Percentiles rank a stretch among this genome's conserved stretches.
Evolutionary conservation across 2,888 invertebrate species (phyloP).

Genomic region (Acanthosepion lycidas): DNA sequence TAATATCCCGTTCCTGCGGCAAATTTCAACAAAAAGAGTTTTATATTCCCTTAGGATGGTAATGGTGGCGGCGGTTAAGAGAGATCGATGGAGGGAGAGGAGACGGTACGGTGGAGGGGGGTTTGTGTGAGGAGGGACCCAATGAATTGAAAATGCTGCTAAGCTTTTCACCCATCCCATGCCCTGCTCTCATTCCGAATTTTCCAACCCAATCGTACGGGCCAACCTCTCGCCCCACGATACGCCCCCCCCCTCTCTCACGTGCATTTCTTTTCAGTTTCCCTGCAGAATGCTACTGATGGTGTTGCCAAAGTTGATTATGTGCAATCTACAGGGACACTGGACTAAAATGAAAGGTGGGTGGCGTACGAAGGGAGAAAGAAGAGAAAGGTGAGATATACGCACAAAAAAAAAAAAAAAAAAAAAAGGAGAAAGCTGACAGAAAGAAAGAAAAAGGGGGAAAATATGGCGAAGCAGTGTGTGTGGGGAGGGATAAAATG

Average conservation of each 20-base stretch:
- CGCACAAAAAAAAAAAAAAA: background rate
- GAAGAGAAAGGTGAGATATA: no score
- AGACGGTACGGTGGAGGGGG: background rate
- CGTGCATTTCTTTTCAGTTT: background rate
- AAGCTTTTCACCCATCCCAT: background rate
- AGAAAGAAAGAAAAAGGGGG: background rate
- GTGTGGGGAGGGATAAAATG: accelerated
- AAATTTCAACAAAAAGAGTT: constrained; percentile 24
- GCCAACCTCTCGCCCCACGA: background rate
- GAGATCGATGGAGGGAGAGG: background rate
- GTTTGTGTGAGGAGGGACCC: background rate
- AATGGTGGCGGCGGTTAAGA: background rate
- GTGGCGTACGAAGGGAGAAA: accelerated
- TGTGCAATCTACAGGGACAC: background rate
- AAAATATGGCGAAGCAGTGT: background rate
- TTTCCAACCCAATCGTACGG: background rate
- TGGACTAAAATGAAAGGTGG: background rate
- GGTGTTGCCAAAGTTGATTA: background rate
- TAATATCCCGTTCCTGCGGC: background rate
- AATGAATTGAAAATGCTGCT: background rate
- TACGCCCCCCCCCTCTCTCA: background rate
- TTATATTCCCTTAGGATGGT: background rate
- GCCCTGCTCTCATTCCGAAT: background rate
- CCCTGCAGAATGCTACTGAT: background rate
- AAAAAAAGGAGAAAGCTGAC: background rate